Evolutionary conservation across 2,113 vertebrate genomes (phyloP), one percentile per base, ranked within the genome.

Genomic region (Tetrao urogallus): DNA sequence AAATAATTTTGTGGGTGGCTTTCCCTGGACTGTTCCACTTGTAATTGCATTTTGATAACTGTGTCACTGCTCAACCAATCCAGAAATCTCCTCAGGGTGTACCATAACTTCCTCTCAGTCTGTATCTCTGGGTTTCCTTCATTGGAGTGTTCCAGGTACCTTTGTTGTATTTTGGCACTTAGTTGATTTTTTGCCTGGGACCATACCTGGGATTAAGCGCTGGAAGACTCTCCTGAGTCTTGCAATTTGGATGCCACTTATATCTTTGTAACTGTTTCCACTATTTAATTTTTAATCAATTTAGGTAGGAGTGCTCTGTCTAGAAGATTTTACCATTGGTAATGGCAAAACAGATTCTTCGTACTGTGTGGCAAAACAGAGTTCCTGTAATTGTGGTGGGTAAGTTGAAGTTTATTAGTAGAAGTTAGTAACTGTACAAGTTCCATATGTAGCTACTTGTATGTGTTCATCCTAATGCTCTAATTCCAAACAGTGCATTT

Each of bases 41-140:
- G 5, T 58, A 43, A 71, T 57, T 36, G 57, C 0, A 0, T 71
- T 10, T 27, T 1, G 0, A 8, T 50, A 10, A 14, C 57, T 61
- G 79, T 47, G 8, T 36, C 87, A 14, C 22, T 48, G 25, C 8
- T 40, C 8, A 85, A 7, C 10, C 11, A 72, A 61, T 52, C 17
- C 25, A 79, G 47, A 61, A 12, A 43, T 2, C 6, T 57, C 21
- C 43, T 85, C n/a, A 34, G 14, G 8, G 7, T 57, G 17, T 61
- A 47, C 16, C 14, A 13, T 10, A 79, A 19, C 22, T 54, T 2
- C 30, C 82, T 82, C 42, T 78, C 40, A 71, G 43, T 40, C 18
- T 58, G 12, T 63, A 10, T 45, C 47, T 27, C 47, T 16, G 25
- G 8, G 1, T 20, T 78, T 67, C 21, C 34, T n/a, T 11, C 58